These are phyloP conservation scores for Drosophila leontia DNA, from an alignment of 1,140 invertebrate species.

Conservation along the genomic window DNA sequence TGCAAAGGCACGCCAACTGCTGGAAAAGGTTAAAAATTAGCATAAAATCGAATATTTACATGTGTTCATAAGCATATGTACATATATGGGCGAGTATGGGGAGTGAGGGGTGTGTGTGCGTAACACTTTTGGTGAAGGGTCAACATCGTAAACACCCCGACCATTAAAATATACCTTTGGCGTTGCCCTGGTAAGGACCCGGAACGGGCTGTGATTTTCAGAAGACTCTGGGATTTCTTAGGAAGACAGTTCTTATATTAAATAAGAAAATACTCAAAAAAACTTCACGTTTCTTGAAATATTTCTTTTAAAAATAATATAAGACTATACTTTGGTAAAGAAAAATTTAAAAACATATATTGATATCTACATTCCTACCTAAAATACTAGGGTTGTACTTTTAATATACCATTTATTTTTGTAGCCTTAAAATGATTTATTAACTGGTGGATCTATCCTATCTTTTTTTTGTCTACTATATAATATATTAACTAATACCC, in stretches of 20 bases:
- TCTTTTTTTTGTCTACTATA: not conserved
- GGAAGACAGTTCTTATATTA: not conserved
- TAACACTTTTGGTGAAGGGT: conserved; percentile 49
- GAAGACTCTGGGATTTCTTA: not conserved
- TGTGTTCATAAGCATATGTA: conserved; percentile 30
- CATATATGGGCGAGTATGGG: conserved; percentile 3
- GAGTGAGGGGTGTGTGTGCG: conserved; percentile 17
- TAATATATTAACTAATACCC: not conserved
- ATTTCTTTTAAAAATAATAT: not conserved
- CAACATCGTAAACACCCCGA: conserved; percentile 54
- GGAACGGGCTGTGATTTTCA: not conserved
- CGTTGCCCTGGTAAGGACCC: not conserved
- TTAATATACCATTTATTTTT: no score
- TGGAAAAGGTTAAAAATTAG: conserved; percentile 76
- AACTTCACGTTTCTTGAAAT: not conserved
- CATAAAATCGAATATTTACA: conserved; percentile 78
- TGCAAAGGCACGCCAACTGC: conserved; percentile 65
- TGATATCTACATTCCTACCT: no score
- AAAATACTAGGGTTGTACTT: no score
- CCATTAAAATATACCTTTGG: conserved; percentile 23
- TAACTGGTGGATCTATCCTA: no score
- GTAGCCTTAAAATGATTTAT: no score
- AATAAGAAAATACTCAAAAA: no score
- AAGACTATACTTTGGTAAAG: not conserved
- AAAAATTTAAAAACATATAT: no score